These are phyloP conservation scores for Sarcophaga caerulescens DNA, from an alignment of 2,888 invertebrate species.

Conservation along the genomic window DNA sequence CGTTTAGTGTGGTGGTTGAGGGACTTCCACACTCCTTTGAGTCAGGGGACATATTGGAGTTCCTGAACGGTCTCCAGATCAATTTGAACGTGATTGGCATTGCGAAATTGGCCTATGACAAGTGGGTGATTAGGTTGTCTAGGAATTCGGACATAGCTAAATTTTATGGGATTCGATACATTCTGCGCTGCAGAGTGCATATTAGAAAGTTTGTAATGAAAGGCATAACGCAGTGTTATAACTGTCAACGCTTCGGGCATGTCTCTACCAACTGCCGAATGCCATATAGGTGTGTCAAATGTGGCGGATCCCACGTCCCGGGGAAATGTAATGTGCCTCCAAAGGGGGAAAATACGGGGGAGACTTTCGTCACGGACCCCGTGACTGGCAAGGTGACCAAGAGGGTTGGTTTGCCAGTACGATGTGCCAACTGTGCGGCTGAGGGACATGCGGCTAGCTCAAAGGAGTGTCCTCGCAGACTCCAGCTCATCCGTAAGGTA, in stretches of 20 bases:
- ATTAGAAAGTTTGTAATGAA: too few species aligned
- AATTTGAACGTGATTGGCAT: not conserved
- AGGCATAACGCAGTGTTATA: not conserved
- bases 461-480: too few species aligned
- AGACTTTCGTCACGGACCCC: not conserved
- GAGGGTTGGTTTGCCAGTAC: not conserved
- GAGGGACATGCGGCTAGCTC: conserved; percentile 14
- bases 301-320: too few species aligned
- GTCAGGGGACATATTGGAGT: not conserved
- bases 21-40: conserved; percentile 5
- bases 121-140: too few species aligned
- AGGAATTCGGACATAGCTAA: too few species aligned
- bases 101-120: too few species aligned
- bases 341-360: not conserved
- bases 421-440: not conserved
- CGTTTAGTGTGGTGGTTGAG: not conserved
- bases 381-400: not conserved
- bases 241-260: too few species aligned
- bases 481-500: not conserved
- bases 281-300: too few species aligned
- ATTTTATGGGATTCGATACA: too few species aligned
- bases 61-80: not conserved
- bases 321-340: not conserved
- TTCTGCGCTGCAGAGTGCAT: too few species aligned
- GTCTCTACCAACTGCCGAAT: too few species aligned